Evolutionary conservation across 2,888 invertebrate genomes (phyloP), one percentile per base, ranked within the genome.

Genomic region (Lomographa bimaculata): DNA sequence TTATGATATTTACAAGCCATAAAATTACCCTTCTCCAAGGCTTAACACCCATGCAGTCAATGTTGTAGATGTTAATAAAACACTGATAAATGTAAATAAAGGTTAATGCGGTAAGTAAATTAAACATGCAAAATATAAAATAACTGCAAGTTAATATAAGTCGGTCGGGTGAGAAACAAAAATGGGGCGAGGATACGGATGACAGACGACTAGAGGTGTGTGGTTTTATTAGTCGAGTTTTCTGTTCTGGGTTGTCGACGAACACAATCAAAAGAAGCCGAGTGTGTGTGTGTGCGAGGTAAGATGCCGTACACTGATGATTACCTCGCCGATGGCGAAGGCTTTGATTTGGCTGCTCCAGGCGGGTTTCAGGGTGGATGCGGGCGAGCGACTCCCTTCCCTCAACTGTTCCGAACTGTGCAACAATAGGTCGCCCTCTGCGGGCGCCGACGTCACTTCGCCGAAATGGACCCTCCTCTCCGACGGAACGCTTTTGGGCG

Each of bases 291-390:
- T 78, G 58, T 69, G 75, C 71, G 82, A 77, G 77, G 69, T 75
- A 68, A 71, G 72, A 77, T 81, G 80, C 80, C 83, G 79, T 78
- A 83, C 74, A 77, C 71, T 79, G 64, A 75, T 82, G 78, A 70
- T 87, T 90, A 89, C 90, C 89, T 90, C 89, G 89, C 89, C 89
- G 85, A 81, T 79, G 82, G 89, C 87, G 71, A 86, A 86, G 84
- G 87, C 74, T 89, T 86, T 87, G 78, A 81, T 71, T 83, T 84
- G 78, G 85, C 85, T 85, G 86, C 82, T 87, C 87, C 84, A 81
- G 79, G 79, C 82, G 78, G 86, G 83, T 80, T 75, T 82, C 81
- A 72, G 65, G 71, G 67, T 64, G 60, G 78, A 63, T 56, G 71
- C 70, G 68, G 79, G 73, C 71, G 80, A 71, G 64, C 71, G 55